phyloP scores from a whole-genome alignment of 2,888 invertebrate species.

The Nomada fabriciana region DNA sequence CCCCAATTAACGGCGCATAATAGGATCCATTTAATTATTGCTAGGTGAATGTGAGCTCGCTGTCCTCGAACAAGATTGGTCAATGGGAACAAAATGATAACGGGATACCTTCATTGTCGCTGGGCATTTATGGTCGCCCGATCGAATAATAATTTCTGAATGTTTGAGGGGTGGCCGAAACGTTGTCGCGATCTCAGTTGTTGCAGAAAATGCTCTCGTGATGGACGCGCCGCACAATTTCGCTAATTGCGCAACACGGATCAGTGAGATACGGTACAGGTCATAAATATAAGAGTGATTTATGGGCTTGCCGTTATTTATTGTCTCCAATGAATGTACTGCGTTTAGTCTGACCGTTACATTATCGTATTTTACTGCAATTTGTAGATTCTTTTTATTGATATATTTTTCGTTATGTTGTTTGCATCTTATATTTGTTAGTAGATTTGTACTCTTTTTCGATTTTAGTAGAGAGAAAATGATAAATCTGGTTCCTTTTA shows the following conservation, averaged over 20 bases:
- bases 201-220: slow-evolving; percentile 9
- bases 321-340: too few relatives aligned
- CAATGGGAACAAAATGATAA: slow-evolving; percentile 23
- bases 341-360: too few relatives aligned
- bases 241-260: background rate
- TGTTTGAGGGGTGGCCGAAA: background rate
- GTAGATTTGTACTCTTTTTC: too few relatives aligned
- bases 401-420: too few relatives aligned
- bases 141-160: slow-evolving; percentile 5
- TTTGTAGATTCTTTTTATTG: too few relatives aligned
- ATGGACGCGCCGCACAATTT: slow-evolving; percentile 26
- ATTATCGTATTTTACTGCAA: too few relatives aligned
- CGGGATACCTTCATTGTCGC: background rate
- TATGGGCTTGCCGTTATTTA: too few relatives aligned
- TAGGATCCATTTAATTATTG: slow-evolving; percentile 39
- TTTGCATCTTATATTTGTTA: too few relatives aligned
- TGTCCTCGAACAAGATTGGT: slow-evolving; percentile 7
- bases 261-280: background rate
- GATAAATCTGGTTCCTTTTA: too few relatives aligned
- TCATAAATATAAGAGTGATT: too few relatives aligned
- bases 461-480: too few relatives aligned
- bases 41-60: background rate
- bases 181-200: background rate
- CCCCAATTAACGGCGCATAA: slow-evolving; percentile 22
- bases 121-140: background rate